Conservation (phyloP, 2,888 invertebrate species). For the Eupithecia tripunctaria region DNA sequence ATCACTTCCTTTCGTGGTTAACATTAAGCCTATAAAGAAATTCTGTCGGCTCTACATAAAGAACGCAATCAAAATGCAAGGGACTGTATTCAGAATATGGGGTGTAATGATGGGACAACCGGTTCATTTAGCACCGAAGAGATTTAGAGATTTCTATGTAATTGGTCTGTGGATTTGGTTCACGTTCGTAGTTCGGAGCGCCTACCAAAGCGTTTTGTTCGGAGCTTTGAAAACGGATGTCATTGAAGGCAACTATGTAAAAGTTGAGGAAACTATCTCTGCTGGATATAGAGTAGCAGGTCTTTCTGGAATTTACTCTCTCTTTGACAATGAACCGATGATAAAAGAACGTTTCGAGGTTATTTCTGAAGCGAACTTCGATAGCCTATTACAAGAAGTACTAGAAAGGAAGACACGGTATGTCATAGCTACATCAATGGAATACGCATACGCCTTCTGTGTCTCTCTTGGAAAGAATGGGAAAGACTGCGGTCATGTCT, state of each 20-base stretch:
- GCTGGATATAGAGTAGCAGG: constrained; percentile 67
- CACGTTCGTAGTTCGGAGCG: constrained; percentile 69
- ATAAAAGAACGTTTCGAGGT: constrained; percentile 61
- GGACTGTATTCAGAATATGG: constrained; percentile 65
- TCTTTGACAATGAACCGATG: constrained; percentile 67
- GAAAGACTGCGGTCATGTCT: constrained; percentile 65
- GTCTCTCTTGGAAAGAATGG: constrained; percentile 61
- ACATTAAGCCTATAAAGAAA: constrained; percentile 54
- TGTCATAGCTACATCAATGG: constrained; percentile 66
- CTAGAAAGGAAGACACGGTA: constrained; percentile 61
- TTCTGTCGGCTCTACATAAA: constrained; percentile 61
- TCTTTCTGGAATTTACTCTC: constrained; percentile 59
- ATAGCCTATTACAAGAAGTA: constrained; percentile 60
- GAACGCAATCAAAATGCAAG: constrained; percentile 57
- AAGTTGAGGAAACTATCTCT: constrained; percentile 61
- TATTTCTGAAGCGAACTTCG: constrained; percentile 62
- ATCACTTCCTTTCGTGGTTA: constrained; percentile 59
- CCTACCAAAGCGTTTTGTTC: constrained; percentile 72
- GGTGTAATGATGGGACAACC: constrained; percentile 70
- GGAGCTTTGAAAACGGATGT: constrained; percentile 69
- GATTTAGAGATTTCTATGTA: constrained; percentile 71
- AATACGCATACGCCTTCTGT: constrained; percentile 68
- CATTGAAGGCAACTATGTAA: constrained; percentile 59
- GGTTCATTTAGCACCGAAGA: constrained; percentile 59
- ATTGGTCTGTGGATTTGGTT: constrained; percentile 72